Base-by-base conservation (phyloP, 2,888 invertebrate species). In the Panorpa germanica region DNA sequence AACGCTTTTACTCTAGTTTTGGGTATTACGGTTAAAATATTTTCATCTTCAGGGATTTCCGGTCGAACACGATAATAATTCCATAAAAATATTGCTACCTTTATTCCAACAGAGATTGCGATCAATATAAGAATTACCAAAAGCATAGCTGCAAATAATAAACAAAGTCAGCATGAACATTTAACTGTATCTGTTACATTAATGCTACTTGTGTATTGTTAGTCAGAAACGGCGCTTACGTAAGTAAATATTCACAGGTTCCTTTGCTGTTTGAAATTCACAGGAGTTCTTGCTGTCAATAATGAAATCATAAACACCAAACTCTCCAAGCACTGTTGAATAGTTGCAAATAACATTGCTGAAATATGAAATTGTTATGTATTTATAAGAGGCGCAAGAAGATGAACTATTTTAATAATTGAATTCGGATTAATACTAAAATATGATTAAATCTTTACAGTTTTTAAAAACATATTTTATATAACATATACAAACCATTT, bases 161-260 rank as follows among this genome's bases (percentile, higher is more conserved):
- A 31, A 28, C 28, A 3, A 10, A 5, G 12, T 25, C 16, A 16
- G 5, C 13, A 13, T 23, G 11, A 6, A n/a, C 8, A 4, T 8
- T n/a, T n/a, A 11, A 24, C 8, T 24, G 4, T 5, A 7, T 23
- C 5, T 23, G n/a, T 5, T 6, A 10, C n/a, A 22, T 5, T 22
- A 4, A 7, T 4, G 13, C 6, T 23, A 23, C 23, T 11, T 23
- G 7, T 11, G 10, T 29, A 20, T 23, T 18, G 9, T 20, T 13
- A 6, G 4, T 14, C 4, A 25, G 10, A 6, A 30, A 14, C 46
- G 42, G 43, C 45, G 63, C 71, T 69, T 52, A 74, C 76, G 70
- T 44, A 66, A 62, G 48, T 75, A 72, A 38, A 73, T 69, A 49
- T 74, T 69, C 15, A 73, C 74, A 3, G 81, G 71, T 34, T 68